These are phyloP conservation scores for Podabrus alpinus DNA, from an alignment of 2,888 invertebrate species.

Conservation along the genomic window DNA sequence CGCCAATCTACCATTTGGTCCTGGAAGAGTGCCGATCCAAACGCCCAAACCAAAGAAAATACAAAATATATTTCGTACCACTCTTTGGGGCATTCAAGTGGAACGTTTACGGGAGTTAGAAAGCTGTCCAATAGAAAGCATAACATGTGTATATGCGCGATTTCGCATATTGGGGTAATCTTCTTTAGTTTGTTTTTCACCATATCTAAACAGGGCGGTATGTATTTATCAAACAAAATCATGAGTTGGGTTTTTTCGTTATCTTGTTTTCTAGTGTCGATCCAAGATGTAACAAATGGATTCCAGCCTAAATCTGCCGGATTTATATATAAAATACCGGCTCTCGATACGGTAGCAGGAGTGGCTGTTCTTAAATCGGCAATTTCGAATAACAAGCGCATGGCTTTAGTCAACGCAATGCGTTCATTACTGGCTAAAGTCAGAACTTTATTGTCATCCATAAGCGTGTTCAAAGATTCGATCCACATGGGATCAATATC, in stretches of 20 bases:
- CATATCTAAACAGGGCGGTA: slow-evolving; percentile 81
- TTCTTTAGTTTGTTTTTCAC: slow-evolving; percentile 78
- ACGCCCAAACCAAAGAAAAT: slow-evolving; percentile 90
- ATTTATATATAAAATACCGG: slow-evolving; percentile 93
- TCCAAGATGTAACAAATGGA: slow-evolving; percentile 90
- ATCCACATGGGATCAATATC: slow-evolving; percentile 99
- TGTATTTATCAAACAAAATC: slow-evolving; percentile 91
- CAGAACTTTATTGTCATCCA: slow-evolving; percentile 96
- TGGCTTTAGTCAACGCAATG: slow-evolving; percentile 84
- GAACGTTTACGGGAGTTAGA: slow-evolving; percentile 77
- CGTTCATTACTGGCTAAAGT: slow-evolving; percentile 94
- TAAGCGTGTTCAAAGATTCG: slow-evolving; percentile 92
- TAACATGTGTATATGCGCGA: slow-evolving; percentile 86
- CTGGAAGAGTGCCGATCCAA: slow-evolving; percentile 89
- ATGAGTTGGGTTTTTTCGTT: slow-evolving; percentile 80
- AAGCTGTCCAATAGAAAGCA: slow-evolving; percentile 87
- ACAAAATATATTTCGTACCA: slow-evolving; percentile 94
- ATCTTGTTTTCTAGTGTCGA: slow-evolving; percentile 73
- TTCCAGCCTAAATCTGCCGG: slow-evolving; percentile 94
- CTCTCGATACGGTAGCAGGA: slow-evolving; percentile 93
- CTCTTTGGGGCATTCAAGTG: slow-evolving; percentile 89
- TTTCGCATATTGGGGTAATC: slow-evolving; percentile 88
- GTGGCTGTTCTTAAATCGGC: slow-evolving; percentile 88
- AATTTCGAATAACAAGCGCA: slow-evolving; percentile 94
- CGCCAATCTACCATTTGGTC: slow-evolving; percentile 91